These are phyloP conservation scores for Anguilla japonica DNA, from an alignment of 2,113 vertebrate genomes.

Conservation along the genomic window DNA sequence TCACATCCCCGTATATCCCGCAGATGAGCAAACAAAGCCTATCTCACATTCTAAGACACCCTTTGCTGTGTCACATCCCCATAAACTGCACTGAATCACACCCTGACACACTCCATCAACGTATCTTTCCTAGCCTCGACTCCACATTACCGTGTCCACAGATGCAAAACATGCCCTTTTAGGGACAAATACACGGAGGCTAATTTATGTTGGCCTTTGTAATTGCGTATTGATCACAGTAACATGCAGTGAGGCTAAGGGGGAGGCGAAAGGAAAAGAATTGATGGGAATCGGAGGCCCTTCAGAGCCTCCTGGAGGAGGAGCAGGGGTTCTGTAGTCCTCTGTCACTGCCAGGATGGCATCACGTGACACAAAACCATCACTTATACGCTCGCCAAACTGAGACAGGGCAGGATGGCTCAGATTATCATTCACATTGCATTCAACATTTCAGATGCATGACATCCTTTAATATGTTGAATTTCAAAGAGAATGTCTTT, in stretches of 20 bases:
- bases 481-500: background rate
- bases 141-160: background rate
- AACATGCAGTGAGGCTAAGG: background rate
- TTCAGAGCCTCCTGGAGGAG: background rate
- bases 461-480: background rate
- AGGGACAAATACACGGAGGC: background rate
- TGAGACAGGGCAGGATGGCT: background rate
- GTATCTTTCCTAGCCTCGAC: too few relatives aligned
- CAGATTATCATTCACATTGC: background rate
- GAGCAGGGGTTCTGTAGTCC: background rate
- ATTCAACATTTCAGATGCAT: background rate
- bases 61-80: background rate
- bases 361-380: background rate
- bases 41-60: background rate
- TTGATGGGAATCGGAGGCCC: background rate
- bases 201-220: constrained; percentile 4
- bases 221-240: background rate
- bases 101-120: background rate
- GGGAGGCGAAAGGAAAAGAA: background rate
- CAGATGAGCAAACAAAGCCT: background rate
- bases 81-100: background rate
- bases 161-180: background rate
- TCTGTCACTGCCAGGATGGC: background rate
- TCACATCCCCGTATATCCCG: too few relatives aligned
- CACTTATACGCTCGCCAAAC: background rate